Evolutionary conservation across 2,888 invertebrate species (phyloP).

Genomic region (Calephelis perditalis): DNA sequence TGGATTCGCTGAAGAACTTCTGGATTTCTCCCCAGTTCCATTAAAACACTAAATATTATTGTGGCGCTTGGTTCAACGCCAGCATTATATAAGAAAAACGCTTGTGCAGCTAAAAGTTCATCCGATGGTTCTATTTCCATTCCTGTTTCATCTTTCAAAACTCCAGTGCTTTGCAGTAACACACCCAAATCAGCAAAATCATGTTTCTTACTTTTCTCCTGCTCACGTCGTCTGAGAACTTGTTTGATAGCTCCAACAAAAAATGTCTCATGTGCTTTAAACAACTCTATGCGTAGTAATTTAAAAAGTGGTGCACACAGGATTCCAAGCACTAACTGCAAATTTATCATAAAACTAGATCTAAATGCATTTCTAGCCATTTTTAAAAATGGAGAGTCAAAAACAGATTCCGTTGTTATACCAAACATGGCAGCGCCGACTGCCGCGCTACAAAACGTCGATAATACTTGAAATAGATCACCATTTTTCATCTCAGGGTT

Average conservation of each 20-base stretch:
- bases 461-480: slow-evolving; percentile 32
- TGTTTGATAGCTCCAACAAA: slow-evolving; percentile 33
- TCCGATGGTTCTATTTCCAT: slow-evolving; percentile 45
- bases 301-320: slow-evolving; percentile 32
- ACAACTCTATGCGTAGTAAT: slow-evolving; percentile 26
- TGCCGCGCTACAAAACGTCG: no score
- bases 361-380: slow-evolving; percentile 35
- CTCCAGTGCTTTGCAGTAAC: slow-evolving; percentile 28
- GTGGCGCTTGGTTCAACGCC: slow-evolving; percentile 49
- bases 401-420: slow-evolving; percentile 37
- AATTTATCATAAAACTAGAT: slow-evolving; percentile 31
- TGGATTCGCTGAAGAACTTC: slow-evolving; percentile 40
- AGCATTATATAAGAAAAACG: slow-evolving; percentile 52
- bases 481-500: slow-evolving; percentile 31
- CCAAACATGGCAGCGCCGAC: neutral
- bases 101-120: slow-evolving; percentile 29
- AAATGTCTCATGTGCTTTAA: slow-evolving; percentile 30
- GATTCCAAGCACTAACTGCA: slow-evolving; percentile 36
- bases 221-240: slow-evolving; percentile 27
- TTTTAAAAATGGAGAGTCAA: no score
- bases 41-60: no score
- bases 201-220: slow-evolving; percentile 4
- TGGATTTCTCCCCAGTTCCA: no score
- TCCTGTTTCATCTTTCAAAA: slow-evolving; percentile 42
- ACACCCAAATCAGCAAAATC: no score